These are phyloP conservation scores for Plecotus auritus DNA, from an alignment of 2,113 vertebrate genomes.

Conservation along the genomic window DNA sequence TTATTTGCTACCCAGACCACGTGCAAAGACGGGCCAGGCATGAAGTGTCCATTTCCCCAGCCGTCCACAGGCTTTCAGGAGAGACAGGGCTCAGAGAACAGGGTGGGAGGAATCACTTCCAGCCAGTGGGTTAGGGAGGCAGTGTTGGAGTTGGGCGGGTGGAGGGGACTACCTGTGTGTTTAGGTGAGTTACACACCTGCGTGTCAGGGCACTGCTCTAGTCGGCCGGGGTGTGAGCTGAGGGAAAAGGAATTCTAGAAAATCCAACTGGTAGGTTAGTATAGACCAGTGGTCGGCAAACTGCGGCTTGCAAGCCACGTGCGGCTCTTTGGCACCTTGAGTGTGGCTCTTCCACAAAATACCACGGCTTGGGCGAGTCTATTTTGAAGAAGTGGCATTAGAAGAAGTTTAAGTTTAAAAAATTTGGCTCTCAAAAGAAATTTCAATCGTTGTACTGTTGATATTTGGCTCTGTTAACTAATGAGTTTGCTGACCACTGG, in stretches of 20 bases:
- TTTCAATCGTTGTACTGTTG: no score
- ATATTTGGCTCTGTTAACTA: no score
- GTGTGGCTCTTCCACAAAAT: no score
- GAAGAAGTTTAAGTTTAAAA: no score
- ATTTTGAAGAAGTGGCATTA: no score
- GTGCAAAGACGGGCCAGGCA: accelerated
- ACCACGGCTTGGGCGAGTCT: no score
- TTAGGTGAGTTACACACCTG: neutral
- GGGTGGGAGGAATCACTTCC: neutral
- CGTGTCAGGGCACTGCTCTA: neutral
- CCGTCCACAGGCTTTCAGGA: neutral
- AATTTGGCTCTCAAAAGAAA: no score
- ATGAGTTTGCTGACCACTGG: no score
- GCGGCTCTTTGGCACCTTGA: no score
- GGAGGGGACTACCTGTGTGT: accelerated
- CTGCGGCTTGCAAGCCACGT: no score
- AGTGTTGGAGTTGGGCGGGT: neutral
- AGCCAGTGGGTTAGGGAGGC: accelerated
- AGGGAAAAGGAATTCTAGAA: neutral
- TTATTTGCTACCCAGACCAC: accelerated
- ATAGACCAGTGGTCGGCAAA: no score
- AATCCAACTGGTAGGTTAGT: accelerated
- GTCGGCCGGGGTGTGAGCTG: neutral
- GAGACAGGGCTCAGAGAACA: neutral
- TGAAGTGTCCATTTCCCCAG: neutral